These are phyloP conservation scores for Zygaena filipendulae DNA, from an alignment of 2,888 invertebrate species.

Conservation along the genomic window DNA sequence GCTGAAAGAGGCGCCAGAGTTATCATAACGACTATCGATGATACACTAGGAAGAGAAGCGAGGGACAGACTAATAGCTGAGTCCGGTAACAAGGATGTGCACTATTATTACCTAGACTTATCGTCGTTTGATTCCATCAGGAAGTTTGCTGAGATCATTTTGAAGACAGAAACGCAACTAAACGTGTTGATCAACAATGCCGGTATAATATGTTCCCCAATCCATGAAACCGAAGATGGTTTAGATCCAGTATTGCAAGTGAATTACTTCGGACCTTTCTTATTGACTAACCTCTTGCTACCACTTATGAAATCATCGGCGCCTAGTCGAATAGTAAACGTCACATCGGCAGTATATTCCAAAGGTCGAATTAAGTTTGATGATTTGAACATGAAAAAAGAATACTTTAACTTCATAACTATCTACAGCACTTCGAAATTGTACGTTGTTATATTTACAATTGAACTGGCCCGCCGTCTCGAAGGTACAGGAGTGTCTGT, in stretches of 20 bases:
- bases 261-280: constrained; percentile 69
- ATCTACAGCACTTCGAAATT: constrained; percentile 56
- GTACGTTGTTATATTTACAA: constrained; percentile 70
- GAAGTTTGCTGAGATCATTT: constrained; percentile 48
- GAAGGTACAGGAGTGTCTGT: constrained; percentile 77
- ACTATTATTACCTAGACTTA: constrained; percentile 23
- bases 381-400: constrained; percentile 20
- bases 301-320: constrained; percentile 29
- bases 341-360: constrained; percentile 59
- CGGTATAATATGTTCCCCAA: constrained; percentile 22
- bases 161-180: constrained; percentile 26
- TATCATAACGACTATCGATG: constrained; percentile 32
- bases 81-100: constrained; percentile 19
- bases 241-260: constrained; percentile 66
- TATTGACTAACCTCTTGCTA: constrained; percentile 69
- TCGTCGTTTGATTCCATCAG: constrained; percentile 30
- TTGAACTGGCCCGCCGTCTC: constrained; percentile 75
- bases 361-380: constrained; percentile 19
- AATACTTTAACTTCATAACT: constrained; percentile 10
- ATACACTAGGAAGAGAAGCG: constrained; percentile 22
- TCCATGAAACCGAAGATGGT: constrained; percentile 59
- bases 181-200: constrained; percentile 56
- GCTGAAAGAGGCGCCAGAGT: constrained; percentile 29
- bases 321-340: constrained; percentile 38
- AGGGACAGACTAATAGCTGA: constrained; percentile 16